Conservation (phyloP, 2,797 vertebrate genomes). For the Malacoctenus gilli region DNA sequence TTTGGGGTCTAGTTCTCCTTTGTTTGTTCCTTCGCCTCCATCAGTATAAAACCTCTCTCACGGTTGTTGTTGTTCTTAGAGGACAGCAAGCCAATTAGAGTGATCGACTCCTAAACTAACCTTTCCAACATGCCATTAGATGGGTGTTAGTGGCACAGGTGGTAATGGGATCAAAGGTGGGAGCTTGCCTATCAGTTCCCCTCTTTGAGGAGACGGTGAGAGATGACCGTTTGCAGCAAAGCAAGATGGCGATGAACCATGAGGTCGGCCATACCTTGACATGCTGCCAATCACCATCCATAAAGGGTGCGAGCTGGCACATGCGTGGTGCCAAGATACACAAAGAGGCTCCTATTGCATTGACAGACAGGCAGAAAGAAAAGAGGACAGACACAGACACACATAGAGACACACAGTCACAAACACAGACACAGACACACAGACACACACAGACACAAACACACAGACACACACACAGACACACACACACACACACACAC, state of each 20-base stretch:
- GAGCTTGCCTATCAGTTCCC: conserved; percentile 32
- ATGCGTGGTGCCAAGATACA: neutral
- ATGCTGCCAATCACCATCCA: conserved; percentile 42
- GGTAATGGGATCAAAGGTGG: conserved; percentile 57
- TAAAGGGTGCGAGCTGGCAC: conserved; percentile 6
- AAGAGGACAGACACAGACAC: conserved; percentile 36
- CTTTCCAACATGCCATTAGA: conserved; percentile 65
- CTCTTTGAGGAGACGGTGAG: conserved; percentile 27
- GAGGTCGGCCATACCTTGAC: conserved; percentile 28
- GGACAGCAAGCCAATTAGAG: conserved; percentile 72
- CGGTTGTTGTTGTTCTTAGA: conserved; percentile 59
- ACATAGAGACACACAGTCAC: too few species aligned
- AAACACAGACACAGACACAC: too few species aligned
- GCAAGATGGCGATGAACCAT: conserved; percentile 48
- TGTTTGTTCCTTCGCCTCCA: conserved; percentile 9
- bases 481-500: too few species aligned
- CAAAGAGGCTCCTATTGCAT: conserved; percentile 39
- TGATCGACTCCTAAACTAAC: conserved; percentile 51
- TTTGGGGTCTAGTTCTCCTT: conserved; percentile 13
- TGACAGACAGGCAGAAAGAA: conserved; percentile 31
- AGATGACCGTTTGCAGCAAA: conserved; percentile 24
- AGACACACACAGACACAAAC: too few species aligned
- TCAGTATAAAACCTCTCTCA: conserved; percentile 39
- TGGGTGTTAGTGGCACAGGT: conserved; percentile 44
- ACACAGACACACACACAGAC: too few species aligned